These are phyloP conservation scores for Stenoptilia bipunctidactyla DNA, from an alignment of 2,888 invertebrate genomes.

Conservation along the genomic window DNA sequence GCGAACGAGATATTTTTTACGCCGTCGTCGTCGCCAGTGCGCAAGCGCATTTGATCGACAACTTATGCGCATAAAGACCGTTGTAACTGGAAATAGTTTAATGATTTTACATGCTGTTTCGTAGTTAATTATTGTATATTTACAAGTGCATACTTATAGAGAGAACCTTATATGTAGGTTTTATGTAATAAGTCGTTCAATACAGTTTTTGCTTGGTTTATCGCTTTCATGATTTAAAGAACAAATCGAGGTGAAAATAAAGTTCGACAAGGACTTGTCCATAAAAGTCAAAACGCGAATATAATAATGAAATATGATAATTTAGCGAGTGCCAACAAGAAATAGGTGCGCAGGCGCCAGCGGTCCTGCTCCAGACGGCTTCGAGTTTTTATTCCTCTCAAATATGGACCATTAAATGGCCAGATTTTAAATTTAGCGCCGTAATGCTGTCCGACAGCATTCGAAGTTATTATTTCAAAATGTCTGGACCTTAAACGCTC, in stretches of 20 bases:
- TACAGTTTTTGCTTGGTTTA: too few species aligned
- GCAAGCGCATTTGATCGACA: slow-evolving; percentile 33
- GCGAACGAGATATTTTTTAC: slow-evolving; percentile 42
- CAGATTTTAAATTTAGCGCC: slow-evolving; percentile 34
- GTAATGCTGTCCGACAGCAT: slow-evolving; percentile 14
- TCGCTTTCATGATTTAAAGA: too few species aligned
- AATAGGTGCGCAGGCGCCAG: slow-evolving; percentile 40
- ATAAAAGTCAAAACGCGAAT: slow-evolving; percentile 43
- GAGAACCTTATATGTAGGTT: too few species aligned
- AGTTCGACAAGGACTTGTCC: slow-evolving; percentile 12
- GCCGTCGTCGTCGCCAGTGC: slow-evolving; percentile 21
- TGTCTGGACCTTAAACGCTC: slow-evolving; percentile 7
- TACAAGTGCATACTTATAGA: too few species aligned
- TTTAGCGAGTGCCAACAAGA: slow-evolving; percentile 23
- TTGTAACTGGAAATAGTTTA: slow-evolving; percentile 25
- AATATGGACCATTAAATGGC: slow-evolving; percentile 47
- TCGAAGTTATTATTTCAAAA: slow-evolving; percentile 16
- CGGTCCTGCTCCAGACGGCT: slow-evolving; percentile 43
- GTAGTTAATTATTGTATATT: too few species aligned
- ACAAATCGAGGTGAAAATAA: not conserved
- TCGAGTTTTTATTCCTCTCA: slow-evolving; percentile 46
- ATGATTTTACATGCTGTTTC: not conserved
- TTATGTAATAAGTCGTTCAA: too few species aligned
- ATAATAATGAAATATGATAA: slow-evolving; percentile 56
- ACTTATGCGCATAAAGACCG: slow-evolving; percentile 34